Evolutionary conservation across 2,113 vertebrate species (phyloP).

Genomic region (Rhinichthys klamathensis): DNA sequence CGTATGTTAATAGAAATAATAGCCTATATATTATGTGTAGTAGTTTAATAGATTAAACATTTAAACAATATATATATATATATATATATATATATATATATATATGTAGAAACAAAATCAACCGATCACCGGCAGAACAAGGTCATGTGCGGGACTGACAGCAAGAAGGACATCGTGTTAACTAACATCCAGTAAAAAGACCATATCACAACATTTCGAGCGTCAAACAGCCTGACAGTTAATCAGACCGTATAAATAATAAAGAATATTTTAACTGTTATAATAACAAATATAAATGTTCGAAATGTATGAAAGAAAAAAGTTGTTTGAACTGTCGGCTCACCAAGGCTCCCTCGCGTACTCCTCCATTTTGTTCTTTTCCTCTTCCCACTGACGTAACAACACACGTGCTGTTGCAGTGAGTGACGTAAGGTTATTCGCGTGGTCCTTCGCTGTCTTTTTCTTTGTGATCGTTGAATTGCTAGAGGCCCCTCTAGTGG

Average conservation of each 20-base stretch:
- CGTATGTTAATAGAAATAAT: not conserved
- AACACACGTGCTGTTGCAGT: not conserved
- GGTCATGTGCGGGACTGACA: conserved; percentile 37
- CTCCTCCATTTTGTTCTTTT: conserved; percentile 91
- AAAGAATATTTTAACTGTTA: not conserved
- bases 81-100: no score
- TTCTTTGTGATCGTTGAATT: not conserved
- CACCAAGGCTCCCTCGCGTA: conserved; percentile 94
- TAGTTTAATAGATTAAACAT: not conserved
- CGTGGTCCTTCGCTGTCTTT: not conserved
- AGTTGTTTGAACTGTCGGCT: conserved; percentile 58
- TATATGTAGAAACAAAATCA: not conserved
- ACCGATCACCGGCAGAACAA: conserved; percentile 15
- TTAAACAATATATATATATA: not conserved
- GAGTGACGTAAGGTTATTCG: not conserved
- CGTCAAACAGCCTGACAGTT: not conserved
- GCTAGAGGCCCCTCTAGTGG: conserved; percentile 20
- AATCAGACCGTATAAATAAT: not conserved
- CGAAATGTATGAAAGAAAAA: not conserved
- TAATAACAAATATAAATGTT: not conserved
- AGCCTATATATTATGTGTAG: not conserved
- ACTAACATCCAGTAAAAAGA: not conserved
- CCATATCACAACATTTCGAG: not conserved
- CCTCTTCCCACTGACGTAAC: conserved; percentile 64
- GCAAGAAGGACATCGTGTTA: conserved; percentile 26